Base-by-base conservation (phyloP, 37 sponge, comb jelly and placozoan species). In the Bolinopsis microptera region DNA sequence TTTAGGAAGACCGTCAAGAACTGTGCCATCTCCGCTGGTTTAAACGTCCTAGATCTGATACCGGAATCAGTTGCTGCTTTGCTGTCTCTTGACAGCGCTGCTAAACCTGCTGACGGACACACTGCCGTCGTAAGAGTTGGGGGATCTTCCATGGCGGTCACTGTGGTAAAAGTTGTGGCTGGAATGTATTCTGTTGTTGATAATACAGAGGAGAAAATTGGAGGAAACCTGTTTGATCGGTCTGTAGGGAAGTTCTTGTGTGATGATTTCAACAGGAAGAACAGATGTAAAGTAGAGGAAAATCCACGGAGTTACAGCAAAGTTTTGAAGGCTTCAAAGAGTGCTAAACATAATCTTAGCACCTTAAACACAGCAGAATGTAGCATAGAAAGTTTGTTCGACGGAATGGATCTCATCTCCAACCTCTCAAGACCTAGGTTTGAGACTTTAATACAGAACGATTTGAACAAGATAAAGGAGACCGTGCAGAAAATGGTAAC, bases 221-320 rank as follows among this genome's bases (percentile, higher is more conserved):
- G 83, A 5, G 83, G 83, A 3, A 35, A 23, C 8, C 38, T 36
- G 38, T 36, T 82, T 18, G 83, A 82, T 35, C 3, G 23, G 23
- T 32, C 83, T 23, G 83, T 82, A 2, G 83, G 83, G 2, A 36
- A 36, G 23, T 82, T 82, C 38, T 36, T 82, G 8, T 36, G 38
- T 23, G 38, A 82, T 8, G 83, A 82, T 36, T 82, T 82, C 23
- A 82, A 82, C 38, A 82, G 83, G 83, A 82, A 82, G 38, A 32
- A 82, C 83, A 82, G 23, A 36, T 82, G 83, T 36, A 82, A 35
- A 35, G 83, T 82, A 36, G 83, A 82, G 83, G 83, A 82, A 32
- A 82, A 82, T 35, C 83, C 36, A 2, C 13, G 83, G 83, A 82
- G 83, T 31, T 30, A 30, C 32, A 36, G 83, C 8, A 82, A 82